Percentiles rank a stretch among this genome's conserved stretches.
These are phyloP conservation scores for Pimpla rufipes DNA, from an alignment of 2,888 invertebrate species.

Conservation along the genomic window DNA sequence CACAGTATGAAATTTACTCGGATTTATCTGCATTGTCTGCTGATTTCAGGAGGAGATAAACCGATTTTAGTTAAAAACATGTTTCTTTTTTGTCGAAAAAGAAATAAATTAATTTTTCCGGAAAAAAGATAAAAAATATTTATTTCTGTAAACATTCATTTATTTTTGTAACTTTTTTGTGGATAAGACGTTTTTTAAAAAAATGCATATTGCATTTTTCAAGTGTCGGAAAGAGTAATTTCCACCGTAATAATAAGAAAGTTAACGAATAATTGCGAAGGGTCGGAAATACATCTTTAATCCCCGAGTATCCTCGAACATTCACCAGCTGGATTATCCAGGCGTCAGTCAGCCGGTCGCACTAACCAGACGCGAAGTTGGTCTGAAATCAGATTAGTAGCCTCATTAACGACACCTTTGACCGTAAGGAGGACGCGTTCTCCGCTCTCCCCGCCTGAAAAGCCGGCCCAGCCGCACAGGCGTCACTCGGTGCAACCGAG, in stretches of 20 bases:
- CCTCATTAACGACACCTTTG: conserved; percentile 47
- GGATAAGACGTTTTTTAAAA: too few relatives aligned
- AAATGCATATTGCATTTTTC: too few relatives aligned
- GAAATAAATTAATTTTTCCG: background rate
- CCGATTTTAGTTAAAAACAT: background rate
- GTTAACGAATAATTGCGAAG: background rate
- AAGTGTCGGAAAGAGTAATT: too few relatives aligned
- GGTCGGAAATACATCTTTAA: background rate
- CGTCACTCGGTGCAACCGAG: background rate
- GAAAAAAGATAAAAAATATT: too few relatives aligned
- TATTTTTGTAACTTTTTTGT: too few relatives aligned
- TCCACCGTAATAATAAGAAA: background rate
- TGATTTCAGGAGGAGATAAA: background rate
- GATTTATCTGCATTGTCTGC: background rate
- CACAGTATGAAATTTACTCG: background rate
- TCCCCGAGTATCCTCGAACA: background rate
- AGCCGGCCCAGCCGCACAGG: background rate
- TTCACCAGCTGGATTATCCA: background rate
- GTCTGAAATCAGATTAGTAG: conserved; percentile 51
- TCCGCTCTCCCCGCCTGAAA: background rate
- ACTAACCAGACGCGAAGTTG: conserved; percentile 5
- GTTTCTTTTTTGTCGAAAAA: background rate
- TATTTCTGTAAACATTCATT: too few relatives aligned
- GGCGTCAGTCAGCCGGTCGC: background rate
- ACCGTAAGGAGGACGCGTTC: background rate